Evolutionary conservation across 2,888 invertebrate genomes (phyloP), one percentile per base, ranked within the genome.

Genomic region (Drosophila conformis): DNA sequence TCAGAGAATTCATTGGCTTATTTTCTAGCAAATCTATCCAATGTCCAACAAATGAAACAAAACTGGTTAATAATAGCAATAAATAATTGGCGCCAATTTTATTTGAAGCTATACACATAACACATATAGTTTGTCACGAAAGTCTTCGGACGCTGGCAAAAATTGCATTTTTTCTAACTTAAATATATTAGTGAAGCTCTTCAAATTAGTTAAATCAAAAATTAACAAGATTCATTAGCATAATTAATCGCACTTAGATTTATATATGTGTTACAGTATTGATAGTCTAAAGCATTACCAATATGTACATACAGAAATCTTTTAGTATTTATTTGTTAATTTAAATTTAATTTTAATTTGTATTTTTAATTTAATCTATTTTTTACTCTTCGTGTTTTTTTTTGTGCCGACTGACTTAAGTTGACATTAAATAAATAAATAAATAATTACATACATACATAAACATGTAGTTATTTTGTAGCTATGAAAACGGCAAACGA

Each of bases 401-500:
- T 13, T 35, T n/a, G 10, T 40, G 10, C 1, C 4, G 40, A 10
- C 4, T 10, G n/a, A 40, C 4, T 40, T 40, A 5, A 35, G 35
- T 15, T 35, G 35, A 15, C 5, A 15, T 36, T 6, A 21, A n/a
- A 29, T 51, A 52, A 15, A 1, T 18, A 31, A 21, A 25, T 53
- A 35, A 18, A 18, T 4, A 18, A 25, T 4, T 54, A 31, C 8
- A 51, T 38, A 25, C 18, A 31, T 63, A 42, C 21, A 18, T 51
- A 18, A 27, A 33, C 38, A 13, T 60, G 40, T 36, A 27, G 27
- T 49, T 25, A 49, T 8, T 42, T 46, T 54, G 40, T 36, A 48
- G 48, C 21, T 48, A 25, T 49, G 38, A 27, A 48, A 63, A 46
- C 25, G 36, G 25, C 31, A 53, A 53, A 15, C 27, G 31, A 27